Evolutionary conservation across 2,888 invertebrate species (phyloP), one percentile per base, ranked within the genome.

Genomic region (Julus scanicus): DNA sequence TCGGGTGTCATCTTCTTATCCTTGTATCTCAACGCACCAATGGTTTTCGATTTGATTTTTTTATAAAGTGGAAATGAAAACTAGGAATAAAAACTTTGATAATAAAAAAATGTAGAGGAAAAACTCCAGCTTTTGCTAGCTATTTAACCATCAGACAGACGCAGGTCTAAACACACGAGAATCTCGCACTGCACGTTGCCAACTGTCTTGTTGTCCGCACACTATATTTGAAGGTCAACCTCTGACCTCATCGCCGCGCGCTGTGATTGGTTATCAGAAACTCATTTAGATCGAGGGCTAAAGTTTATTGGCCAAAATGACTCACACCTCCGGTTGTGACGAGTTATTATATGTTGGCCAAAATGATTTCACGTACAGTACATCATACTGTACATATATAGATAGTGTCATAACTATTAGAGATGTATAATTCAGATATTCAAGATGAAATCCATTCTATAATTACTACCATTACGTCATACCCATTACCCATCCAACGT

Each of bases 1-100:
- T 91, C 91, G 39, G 92, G 91, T 91, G 91, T 91, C 87, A 86
- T 90, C 85, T 39, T 83, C n/a, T 20, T n/a, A 53, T 17, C 53
- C 85, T 84, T 11, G 9, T 80, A 2, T 80, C 11, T 80, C 20
- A 80, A 6, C 6, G 49, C 49, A 57, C 57, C 57, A 11, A 11
- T 29, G 29, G 29, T 29, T 29, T 29, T 29, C 29, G n/a, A n/a
- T 63, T 48, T 63, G n/a, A n/a, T n/a, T 63, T 63, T 63, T 6
- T 63, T 17, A n/a, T 17, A 6, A 17, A 57, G 29, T 48, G n/a
- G 9, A 29, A 71, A 29, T n/a, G n/a, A 4, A 20, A 8, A 9
- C 5, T 1, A 29, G 29, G 3, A 48, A 48, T 11, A 48, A 48
- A 48, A 11, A 11, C 29, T 6, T 71, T 6, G 29, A 71, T n/a